Percentiles rank a stretch among this genome's conserved stretches.
Conservation (phyloP, 2,888 invertebrate genomes). For the Bombylius discolor region DNA sequence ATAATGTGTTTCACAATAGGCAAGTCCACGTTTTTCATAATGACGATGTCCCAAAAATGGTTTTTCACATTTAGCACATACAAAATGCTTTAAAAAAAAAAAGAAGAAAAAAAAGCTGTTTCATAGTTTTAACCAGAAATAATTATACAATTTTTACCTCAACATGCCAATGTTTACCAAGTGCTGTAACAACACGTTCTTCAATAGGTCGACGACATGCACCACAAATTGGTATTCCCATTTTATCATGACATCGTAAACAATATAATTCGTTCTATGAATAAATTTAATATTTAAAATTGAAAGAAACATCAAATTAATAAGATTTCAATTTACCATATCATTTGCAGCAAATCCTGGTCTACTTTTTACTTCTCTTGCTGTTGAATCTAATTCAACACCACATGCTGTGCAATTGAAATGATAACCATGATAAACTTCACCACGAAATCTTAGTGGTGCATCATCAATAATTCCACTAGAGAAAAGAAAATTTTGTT, state of each 20-base stretch:
- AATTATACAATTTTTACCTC: constrained; percentile 45
- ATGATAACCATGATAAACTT: constrained; percentile 98
- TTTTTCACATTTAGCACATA: constrained; percentile 99
- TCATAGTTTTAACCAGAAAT: not conserved
- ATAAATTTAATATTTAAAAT: constrained; percentile 12
- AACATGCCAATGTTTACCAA: constrained; percentile 98
- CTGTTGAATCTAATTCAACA: constrained; percentile 86
- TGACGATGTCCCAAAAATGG: constrained; percentile 98
- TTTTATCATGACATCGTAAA: constrained; percentile 95
- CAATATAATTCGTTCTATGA: constrained; percentile 87
- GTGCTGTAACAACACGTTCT: constrained; percentile 94
- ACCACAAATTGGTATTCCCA: constrained; percentile 99
- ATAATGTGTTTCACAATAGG: constrained; percentile 98
- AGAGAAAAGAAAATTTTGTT: constrained; percentile 4
- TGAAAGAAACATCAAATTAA: not conserved
- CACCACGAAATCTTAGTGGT: constrained; percentile 82
- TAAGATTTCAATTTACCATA: constrained; percentile 43
- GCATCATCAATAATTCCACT: constrained; percentile 86
- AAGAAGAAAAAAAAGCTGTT: not conserved
- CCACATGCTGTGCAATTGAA: constrained; percentile 93
- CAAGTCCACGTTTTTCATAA: constrained; percentile 95
- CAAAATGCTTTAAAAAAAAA: constrained; percentile 69
- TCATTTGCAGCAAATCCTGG: constrained; percentile 84
- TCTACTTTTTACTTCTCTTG: constrained; percentile 85
- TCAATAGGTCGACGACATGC: constrained; percentile 98